Evolutionary conservation across 2,888 invertebrate species (phyloP), one percentile per base, ranked within the genome.

Genomic region (Branchipolynoe longqiensis): DNA sequence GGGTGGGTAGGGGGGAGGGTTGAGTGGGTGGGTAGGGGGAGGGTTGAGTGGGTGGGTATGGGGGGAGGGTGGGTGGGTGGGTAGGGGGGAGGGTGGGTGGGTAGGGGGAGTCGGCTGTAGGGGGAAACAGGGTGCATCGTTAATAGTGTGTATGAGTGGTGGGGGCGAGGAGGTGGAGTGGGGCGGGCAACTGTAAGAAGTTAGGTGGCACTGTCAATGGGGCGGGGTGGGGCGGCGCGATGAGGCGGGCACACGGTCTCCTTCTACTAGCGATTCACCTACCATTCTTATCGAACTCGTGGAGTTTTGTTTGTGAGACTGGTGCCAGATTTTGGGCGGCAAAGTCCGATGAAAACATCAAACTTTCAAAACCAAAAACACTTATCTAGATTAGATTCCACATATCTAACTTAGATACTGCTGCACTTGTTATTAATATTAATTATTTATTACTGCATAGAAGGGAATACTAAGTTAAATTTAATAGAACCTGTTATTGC

Each of bases 1-100:
- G 48, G 48, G 48, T 48, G 48, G 48, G 48, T 40, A n/a, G 82
- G 40, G 33, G 41, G 82, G 82, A 41, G 41, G 41, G 41, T 40
- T 38, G 82, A 48, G 82, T 48, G 82, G 82, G 8, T 14, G 31
- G 74, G 25, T 36, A 14, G 74, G 31, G 12, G 14, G 74, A 12
- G 31, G 31, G 33, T 36, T 6, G n/a, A 14, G 6, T 4, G 74
- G 25, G 74, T 12, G 74, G 14, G 74, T 8, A 36, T 36, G 31
- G 38, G 33, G 31, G n/a, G 14, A 6, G n/a, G 74, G 6, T 14
- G 31, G 74, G n/a, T 14, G 33, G 33, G n/a, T 12, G 33, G 31
- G 31, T 8, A 22, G 33, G 14, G 25, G 74, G 74, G 74, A 31
- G 74, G 38, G 33, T 36, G 25, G n/a, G 33, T 14, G 22, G 33